Evolutionary conservation across 2,113 vertebrate species (phyloP).

Genomic region (Epinephelus lanceolatus): DNA sequence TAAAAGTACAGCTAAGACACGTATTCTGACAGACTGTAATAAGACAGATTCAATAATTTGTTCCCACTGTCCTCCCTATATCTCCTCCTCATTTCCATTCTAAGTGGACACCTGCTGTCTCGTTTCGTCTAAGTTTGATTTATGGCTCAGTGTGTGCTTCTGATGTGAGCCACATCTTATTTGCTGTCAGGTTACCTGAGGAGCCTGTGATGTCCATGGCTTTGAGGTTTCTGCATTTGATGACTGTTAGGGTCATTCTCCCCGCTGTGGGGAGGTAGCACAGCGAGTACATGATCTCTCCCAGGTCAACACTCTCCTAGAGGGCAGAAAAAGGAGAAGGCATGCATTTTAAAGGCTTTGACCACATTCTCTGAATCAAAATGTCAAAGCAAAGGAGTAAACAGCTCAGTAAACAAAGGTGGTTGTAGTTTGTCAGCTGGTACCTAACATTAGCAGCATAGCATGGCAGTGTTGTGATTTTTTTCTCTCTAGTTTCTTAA

Average conservation of each 20-base stretch:
- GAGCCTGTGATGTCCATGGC: slow-evolving; percentile 99
- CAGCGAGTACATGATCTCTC: slow-evolving; percentile 99
- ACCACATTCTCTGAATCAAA: slow-evolving; percentile 1
- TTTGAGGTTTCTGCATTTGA: slow-evolving; percentile 99
- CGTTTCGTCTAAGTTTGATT: slow-evolving; percentile 26
- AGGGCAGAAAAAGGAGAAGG: slow-evolving; percentile 25
- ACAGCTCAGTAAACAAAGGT: neutral
- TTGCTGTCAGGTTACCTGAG: slow-evolving; percentile 87
- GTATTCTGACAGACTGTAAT: neutral
- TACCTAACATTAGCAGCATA: neutral
- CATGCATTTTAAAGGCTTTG: slow-evolving; percentile 3
- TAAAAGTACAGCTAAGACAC: neutral
- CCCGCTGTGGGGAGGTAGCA: slow-evolving; percentile 98
- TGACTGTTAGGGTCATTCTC: slow-evolving; percentile 97
- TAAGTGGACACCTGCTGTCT: slow-evolving; percentile 32
- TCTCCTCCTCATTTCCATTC: neutral
- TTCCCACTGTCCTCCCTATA: neutral
- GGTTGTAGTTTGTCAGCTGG: neutral
- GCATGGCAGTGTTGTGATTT: neutral
- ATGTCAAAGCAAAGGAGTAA: neutral
- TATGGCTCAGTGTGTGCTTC: slow-evolving; percentile 35
- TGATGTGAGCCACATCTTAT: slow-evolving; percentile 51
- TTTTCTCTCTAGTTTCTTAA: neutral
- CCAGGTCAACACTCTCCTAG: slow-evolving; percentile 96
- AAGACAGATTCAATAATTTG: neutral